Base-by-base conservation (phyloP, 2,113 vertebrate genomes). In the Tenebrosternarchus preto region DNA sequence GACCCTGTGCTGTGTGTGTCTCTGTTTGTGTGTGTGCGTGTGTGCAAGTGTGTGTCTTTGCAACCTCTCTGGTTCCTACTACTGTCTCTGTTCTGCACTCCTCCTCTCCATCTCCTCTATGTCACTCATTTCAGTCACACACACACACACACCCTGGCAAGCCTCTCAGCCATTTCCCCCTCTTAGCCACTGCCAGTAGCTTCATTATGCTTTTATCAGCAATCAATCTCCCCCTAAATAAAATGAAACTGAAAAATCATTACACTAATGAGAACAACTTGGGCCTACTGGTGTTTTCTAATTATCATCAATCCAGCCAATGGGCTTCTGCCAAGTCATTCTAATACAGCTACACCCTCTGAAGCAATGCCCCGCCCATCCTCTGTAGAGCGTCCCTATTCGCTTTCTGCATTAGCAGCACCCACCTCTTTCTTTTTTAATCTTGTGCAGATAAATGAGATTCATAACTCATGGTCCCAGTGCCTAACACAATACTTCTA, bases 401-500 rank as follows among this genome's bases (percentile, higher is more conserved):
- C 24, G 59, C 27, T 46, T 46, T 73, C 55, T 61, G 55, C 33
- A 2, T 70, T 63, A 69, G 43, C 64, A 1, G 55, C 56, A 53
- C 46, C 20, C 33, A 22, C 71, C 64, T 64, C 68, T 60, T 22
- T 29, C 53, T 11, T 55, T 73, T 12, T 39, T 55, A 20, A 20
- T 57, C 57, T 76, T 77, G 76, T 5, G 67, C 57, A 73, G 70
- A 82, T 74, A 82, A 82, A 71, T 80, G 61, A 80, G 77, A 75
- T 73, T 81, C 66, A 72, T 76, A 78, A 84, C 72, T 81, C 74
- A 83, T 71, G 66, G 73, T 77, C 73, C 59, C 50, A 66, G 68
- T 77, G 29, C 73, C 77, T 80, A 85, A 85, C 84, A 83, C 81
- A 85, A 85, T 83, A 83, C 81, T 73, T 83, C 77, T 80, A 82